Evolutionary conservation across 2,888 invertebrate species (phyloP).

Genomic region (Seira musarum): DNA sequence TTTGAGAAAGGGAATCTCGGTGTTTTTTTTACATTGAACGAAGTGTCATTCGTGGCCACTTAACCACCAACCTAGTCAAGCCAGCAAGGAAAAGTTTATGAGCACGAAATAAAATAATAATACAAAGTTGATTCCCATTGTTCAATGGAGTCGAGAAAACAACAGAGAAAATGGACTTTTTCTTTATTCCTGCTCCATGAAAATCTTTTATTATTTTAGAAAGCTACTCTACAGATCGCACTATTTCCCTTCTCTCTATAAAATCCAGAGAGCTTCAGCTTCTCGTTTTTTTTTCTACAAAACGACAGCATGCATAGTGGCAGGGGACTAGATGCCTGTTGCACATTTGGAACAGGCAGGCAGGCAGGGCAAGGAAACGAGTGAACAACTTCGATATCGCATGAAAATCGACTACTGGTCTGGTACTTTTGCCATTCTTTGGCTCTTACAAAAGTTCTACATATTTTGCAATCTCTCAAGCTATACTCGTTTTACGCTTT

Average conservation of each 20-base stretch:
- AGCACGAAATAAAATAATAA: too few relatives aligned
- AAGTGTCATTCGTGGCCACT: background rate
- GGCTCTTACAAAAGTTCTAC: too few relatives aligned
- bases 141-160: too few relatives aligned
- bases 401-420: background rate
- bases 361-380: background rate
- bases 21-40: background rate
- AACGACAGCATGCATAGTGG: background rate
- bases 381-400: background rate
- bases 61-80: background rate
- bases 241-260: background rate
- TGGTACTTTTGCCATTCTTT: too few relatives aligned
- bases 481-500: background rate
- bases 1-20: background rate
- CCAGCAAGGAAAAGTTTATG: too few relatives aligned
- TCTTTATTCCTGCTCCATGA: background rate
- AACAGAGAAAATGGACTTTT: too few relatives aligned
- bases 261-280: background rate
- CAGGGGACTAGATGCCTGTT: slow-evolving; percentile 13
- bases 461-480: background rate
- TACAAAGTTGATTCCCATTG: too few relatives aligned
- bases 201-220: background rate
- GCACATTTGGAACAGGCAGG: slow-evolving; percentile 3
- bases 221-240: background rate
- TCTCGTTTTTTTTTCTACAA: slow-evolving; percentile 4